Evolutionary conservation across 2,797 vertebrate species (phyloP).

Genomic region (Heliangelus exortis): DNA sequence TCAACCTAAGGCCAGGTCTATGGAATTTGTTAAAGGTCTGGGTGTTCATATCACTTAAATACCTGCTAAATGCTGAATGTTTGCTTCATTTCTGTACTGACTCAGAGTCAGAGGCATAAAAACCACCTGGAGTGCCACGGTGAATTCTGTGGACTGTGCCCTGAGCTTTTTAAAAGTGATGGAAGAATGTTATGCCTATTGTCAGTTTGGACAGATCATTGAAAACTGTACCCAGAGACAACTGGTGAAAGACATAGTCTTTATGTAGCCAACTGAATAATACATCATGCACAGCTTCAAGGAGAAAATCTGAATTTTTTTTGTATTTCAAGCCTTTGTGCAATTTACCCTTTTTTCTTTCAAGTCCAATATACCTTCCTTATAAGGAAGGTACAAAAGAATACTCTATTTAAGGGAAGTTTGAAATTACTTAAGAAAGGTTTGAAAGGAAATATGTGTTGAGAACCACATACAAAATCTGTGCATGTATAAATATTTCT

Average conservation of each 20-base stretch:
- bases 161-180: background rate
- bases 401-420: background rate
- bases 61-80: background rate
- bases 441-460: background rate
- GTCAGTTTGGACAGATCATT: background rate
- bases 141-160: background rate
- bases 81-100: background rate
- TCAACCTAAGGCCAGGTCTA: background rate
- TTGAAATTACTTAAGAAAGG: background rate
- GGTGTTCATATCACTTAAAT: background rate
- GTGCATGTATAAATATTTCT: too few relatives aligned
- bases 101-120: background rate
- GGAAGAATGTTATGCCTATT: background rate
- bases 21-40: background rate
- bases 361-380: fast-evolving
- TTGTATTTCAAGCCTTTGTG: background rate
- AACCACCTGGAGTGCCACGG: background rate
- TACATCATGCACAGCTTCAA: fast-evolving
- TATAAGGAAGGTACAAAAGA: background rate
- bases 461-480: background rate
- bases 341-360: background rate
- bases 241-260: background rate
- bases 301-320: background rate
- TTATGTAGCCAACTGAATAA: background rate
- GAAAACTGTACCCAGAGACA: background rate